A percentile compares a stretch with the other conserved stretches of the same genome.
Evolutionary conservation across 2,113 vertebrate genomes (phyloP).

Genomic region (Conger conger): DNA sequence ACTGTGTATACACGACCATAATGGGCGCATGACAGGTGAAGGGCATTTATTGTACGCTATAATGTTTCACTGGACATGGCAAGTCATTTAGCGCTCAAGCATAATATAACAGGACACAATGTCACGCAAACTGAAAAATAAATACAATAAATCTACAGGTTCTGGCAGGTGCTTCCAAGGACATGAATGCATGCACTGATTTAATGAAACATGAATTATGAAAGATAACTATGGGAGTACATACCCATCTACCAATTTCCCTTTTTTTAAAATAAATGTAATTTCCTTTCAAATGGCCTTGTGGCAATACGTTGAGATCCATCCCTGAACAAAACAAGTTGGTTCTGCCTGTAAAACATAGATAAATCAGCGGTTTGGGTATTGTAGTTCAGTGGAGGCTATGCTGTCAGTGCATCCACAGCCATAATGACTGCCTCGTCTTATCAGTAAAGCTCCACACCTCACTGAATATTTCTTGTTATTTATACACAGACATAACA

Average conservation of each 20-base stretch:
- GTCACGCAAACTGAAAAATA: neutral
- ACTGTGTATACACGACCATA: neutral
- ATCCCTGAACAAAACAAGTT: neutral
- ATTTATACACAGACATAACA: neutral
- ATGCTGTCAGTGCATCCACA: neutral
- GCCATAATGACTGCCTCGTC: neutral
- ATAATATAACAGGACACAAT: neutral
- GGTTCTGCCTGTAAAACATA: neutral
- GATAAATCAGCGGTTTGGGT: neutral
- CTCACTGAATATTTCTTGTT: neutral
- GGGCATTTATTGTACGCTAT: neutral
- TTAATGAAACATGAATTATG: neutral
- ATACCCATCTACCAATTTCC: neutral
- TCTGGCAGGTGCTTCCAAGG: neutral
- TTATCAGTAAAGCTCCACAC: neutral
- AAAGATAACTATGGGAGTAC: neutral
- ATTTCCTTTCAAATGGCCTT: neutral
- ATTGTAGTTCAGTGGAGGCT: neutral
- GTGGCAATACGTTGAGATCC: neutral
- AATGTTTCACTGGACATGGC: neutral
- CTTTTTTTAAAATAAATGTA: neutral
- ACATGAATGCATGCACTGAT: neutral
- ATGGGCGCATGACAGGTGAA: neutral
- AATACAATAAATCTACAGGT: neutral
- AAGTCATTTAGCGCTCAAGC: neutral